These are phyloP conservation scores for Mohoua ochrocephala DNA, from an alignment of 2,113 vertebrate genomes.

Conservation along the genomic window DNA sequence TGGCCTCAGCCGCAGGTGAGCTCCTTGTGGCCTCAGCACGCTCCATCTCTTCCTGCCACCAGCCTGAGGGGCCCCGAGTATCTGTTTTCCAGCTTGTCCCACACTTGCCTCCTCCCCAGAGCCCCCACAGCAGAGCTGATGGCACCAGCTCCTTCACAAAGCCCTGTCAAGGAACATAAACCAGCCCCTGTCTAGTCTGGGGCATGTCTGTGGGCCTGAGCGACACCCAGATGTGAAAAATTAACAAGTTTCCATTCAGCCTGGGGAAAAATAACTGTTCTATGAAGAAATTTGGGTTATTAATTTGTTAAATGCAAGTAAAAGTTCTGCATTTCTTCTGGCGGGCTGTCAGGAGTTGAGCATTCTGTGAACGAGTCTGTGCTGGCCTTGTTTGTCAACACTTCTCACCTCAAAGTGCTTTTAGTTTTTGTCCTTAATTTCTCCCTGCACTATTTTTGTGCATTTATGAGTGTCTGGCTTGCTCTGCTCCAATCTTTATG, in stretches of 20 bases:
- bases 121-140: not conserved
- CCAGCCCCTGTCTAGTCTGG: not conserved
- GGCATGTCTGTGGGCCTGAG: not conserved
- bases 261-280: not conserved
- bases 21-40: not conserved
- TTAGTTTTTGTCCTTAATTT: not conserved
- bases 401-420: not conserved
- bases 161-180: not conserved
- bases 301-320: not conserved
- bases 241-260: not conserved
- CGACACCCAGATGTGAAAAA: not conserved
- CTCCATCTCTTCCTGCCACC: not conserved
- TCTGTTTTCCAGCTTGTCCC: not conserved
- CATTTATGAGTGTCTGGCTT: not conserved
- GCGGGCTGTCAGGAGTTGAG: not conserved
- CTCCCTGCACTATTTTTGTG: not conserved
- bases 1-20: slow-evolving; percentile 95
- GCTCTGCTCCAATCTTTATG: not conserved
- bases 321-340: not conserved
- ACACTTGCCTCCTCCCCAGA: not conserved
- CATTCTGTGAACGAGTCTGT: not conserved
- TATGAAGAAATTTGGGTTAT: not conserved
- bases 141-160: not conserved
- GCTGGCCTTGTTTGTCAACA: not conserved
- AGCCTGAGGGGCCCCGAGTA: not conserved